phyloP scores from a whole-genome alignment of 1,140 invertebrate species.

The Matsumurasca onukii region DNA sequence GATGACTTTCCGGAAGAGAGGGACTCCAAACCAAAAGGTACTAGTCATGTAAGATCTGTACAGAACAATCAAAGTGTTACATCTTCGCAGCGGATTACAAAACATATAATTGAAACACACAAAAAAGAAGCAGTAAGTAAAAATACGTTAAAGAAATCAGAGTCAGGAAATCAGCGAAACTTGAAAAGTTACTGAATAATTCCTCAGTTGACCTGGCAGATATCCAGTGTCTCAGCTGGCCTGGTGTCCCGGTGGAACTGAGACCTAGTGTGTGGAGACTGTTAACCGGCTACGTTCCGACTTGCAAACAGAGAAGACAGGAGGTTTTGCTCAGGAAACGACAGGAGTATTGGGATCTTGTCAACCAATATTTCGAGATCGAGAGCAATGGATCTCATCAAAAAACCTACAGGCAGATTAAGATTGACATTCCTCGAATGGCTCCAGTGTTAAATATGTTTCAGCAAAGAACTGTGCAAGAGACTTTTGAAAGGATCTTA shows the following conservation, averaged over 20 bases:
- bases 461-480: slow-evolving; percentile 89
- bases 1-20: neutral
- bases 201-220: slow-evolving; percentile 78
- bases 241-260: slow-evolving; percentile 86
- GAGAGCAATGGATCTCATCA: slow-evolving; percentile 82
- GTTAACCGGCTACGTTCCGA: slow-evolving; percentile 88
- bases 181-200: slow-evolving; percentile 71
- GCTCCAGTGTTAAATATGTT: slow-evolving; percentile 90
- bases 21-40: neutral
- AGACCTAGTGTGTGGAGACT: slow-evolving; percentile 72
- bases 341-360: slow-evolving; percentile 91
- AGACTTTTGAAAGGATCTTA: slow-evolving; percentile 97
- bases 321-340: slow-evolving; percentile 86
- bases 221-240: slow-evolving; percentile 90
- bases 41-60: neutral
- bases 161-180: slow-evolving; percentile 52
- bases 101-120: neutral
- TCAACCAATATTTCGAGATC: slow-evolving; percentile 94
- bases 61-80: neutral
- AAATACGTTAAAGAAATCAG: neutral
- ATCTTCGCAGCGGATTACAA: neutral
- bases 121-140: neutral
- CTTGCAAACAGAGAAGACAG: slow-evolving; percentile 79
- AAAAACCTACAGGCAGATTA: slow-evolving; percentile 93
- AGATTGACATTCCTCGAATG: slow-evolving; percentile 97